Evolutionary conservation across 2,113 vertebrate genomes (phyloP).

Genomic region (Seriola dumerili): DNA sequence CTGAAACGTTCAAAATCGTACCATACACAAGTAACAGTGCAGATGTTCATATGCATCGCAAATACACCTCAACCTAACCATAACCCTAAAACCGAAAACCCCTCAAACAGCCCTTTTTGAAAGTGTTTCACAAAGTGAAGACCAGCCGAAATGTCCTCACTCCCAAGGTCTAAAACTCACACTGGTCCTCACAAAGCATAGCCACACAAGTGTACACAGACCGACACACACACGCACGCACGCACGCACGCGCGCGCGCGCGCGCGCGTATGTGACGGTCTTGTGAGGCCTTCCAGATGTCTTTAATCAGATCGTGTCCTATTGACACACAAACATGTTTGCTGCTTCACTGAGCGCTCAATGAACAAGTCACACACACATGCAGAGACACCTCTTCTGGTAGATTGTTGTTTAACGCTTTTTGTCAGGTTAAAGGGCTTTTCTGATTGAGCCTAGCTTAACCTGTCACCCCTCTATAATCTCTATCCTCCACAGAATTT

Average conservation of each 20-base stretch:
- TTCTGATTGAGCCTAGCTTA: conserved; percentile 33
- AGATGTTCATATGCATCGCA: neutral
- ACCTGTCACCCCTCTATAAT: conserved; percentile 19
- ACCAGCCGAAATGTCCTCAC: too few species aligned
- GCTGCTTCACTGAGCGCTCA: conserved; percentile 12
- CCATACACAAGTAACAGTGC: too few species aligned
- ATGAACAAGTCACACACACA: conserved; percentile 7
- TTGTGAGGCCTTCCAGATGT: conserved; percentile 49
- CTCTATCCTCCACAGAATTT: neutral
- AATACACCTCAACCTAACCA: neutral
- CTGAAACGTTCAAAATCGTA: neutral
- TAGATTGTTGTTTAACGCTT: conserved; percentile 41
- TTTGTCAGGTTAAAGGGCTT: conserved; percentile 42
- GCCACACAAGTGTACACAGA: too few species aligned
- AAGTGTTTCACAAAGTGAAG: too few species aligned
- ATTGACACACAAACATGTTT: conserved; percentile 68
- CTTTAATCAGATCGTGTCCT: conserved; percentile 66
- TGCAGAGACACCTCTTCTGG: conserved; percentile 3
- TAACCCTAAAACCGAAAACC: neutral
- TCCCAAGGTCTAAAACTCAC: too few species aligned
- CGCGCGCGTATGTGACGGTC: neutral
- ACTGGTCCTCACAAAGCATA: too few species aligned
- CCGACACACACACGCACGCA: neutral
- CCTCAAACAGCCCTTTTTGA: too few species aligned
- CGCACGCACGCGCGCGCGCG: neutral